Evolutionary conservation across 2,888 invertebrate genomes (phyloP), one percentile per base, ranked within the genome.

Genomic region (Campoletis raptor): DNA sequence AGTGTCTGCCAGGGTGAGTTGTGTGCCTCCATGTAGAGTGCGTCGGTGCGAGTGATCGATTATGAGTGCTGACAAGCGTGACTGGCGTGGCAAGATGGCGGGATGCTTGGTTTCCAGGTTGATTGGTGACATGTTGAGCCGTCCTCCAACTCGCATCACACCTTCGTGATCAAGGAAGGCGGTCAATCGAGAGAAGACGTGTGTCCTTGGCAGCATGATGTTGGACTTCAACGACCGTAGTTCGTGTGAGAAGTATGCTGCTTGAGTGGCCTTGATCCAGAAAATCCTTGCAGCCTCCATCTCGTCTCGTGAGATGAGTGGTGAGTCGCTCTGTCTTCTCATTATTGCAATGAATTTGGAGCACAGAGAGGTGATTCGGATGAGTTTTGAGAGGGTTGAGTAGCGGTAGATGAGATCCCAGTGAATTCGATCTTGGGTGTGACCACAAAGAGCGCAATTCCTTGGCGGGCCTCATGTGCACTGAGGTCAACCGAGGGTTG

Each of bases 11-110:
- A 88, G 57, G 0, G 87, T 89, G 5, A 83, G 18, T 42, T 89
- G 88, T 0, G 83, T 84, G 4, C 89, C 87, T 24, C 88, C 85
- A 12, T 89, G 86, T 8, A 89, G 57, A 0, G 87, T 85, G 9
- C n/a, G 76, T 0, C 5, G 15, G 64, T 89, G 89, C 24, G 83
- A 66, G 24, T 87, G 37, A n/a, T n/a, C 61, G n/a, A 89, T 78
- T 10, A 89, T 24, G 37, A 66, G 66, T 66, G 21, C 36, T 30
- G 66, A 24, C 66, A 66, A 18, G 37, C 66, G 66, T 66, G 66
- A 66, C 15, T 66, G 66, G 10, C 54, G 18, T 6, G 21, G 61
- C 61, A 61, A 24, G 24, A 87, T 87, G 0, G 76, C 37, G 0
- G 85, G 86, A 40, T 86, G 85, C 9, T 85, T 85, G 0, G 12